Base-by-base conservation (phyloP, 1,140 invertebrate species). In the Solenopsis invicta region DNA sequence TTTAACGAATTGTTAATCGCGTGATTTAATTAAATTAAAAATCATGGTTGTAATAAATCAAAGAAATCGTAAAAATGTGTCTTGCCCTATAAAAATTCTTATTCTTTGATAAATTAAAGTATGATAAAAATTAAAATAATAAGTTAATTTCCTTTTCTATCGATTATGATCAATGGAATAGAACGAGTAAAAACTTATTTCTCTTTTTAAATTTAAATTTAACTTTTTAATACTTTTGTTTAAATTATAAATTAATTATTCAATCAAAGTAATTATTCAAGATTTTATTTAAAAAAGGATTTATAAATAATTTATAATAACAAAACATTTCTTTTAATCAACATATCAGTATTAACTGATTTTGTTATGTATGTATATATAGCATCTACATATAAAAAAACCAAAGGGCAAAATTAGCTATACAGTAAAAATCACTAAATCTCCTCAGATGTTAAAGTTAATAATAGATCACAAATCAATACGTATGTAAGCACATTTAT, bases 361-460 rank as follows among this genome's bases (percentile, higher is more conserved):
- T n/a, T 56, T 62, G 5, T 61, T 61, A 61, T 29, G 34, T 29
- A 29, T 29, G n/a, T 34, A 4, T 59, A 24, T 59, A 21, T 10
- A 59, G 3, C 2, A 62, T 8, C 24, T 6, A 62, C 29, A 29
- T 54, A 8, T 34, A 62, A 62, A 13, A 13, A 62, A 62, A 34
- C 21, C 1, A 16, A 16, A 34, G 21, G 21, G 21, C 21, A 59
- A 59, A 59, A 59, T 59, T 21, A 59, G 56, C 13, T 64, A 4
- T n/a, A 8, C 9, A n/a, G 6, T 64, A 64, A 64, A 62, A 34
- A 66, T 64, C 62, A 66, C n/a, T 64, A 34, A 24, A 62, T 64
- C 34, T 37, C 34, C 18, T 66, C 18, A 66, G 18, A 1, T 37
- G 62, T 66, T 9, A 66, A 66, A 66, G 37, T 66, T 18, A 66